Percentiles rank a stretch among this genome's conserved stretches.
Conservation (phyloP, 2,888 invertebrate species). For the Aleiodes alternator region DNA sequence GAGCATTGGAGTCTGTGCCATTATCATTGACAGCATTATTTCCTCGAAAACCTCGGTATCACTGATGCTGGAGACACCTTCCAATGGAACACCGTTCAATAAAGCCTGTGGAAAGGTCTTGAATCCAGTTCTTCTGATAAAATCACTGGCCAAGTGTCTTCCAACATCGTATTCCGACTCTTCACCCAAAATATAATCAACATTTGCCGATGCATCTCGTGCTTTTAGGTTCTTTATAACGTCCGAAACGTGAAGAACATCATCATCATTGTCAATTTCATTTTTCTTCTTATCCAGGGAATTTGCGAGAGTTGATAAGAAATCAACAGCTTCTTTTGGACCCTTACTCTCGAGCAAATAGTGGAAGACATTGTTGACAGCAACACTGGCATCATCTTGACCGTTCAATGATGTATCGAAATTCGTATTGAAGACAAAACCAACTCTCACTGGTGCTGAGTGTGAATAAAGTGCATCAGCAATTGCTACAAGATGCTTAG, state of each 20-base stretch:
- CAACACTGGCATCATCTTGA: slow-evolving; percentile 85
- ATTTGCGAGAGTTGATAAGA: slow-evolving; percentile 79
- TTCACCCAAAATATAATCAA: slow-evolving; percentile 88
- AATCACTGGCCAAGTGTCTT: slow-evolving; percentile 86
- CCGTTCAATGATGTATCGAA: slow-evolving; percentile 78
- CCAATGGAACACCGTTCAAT: slow-evolving; percentile 93
- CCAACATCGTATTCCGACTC: slow-evolving; percentile 96
- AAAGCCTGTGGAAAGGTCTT: slow-evolving; percentile 87
- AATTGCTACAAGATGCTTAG: slow-evolving; percentile 87
- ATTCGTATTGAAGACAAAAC: slow-evolving; percentile 87
- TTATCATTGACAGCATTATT: slow-evolving; percentile 90
- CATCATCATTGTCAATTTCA: slow-evolving; percentile 57
- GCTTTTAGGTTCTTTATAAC: slow-evolving; percentile 83
- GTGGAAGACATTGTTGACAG: slow-evolving; percentile 92
- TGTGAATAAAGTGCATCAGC: slow-evolving; percentile 94
- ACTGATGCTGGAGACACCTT: slow-evolving; percentile 78
- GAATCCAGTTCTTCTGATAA: slow-evolving; percentile 86
- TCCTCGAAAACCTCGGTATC: slow-evolving; percentile 93
- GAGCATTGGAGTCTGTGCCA: slow-evolving; percentile 88
- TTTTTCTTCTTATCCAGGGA: background rate
- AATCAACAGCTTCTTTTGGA: slow-evolving; percentile 86
- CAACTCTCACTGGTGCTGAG: slow-evolving; percentile 92
- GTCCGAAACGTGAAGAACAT: slow-evolving; percentile 76
- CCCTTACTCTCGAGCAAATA: slow-evolving; percentile 88
- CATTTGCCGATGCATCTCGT: slow-evolving; percentile 77